Percentiles rank a stretch among this genome's conserved stretches.
Conservation (phyloP, 2,888 invertebrate genomes). For the Halictus ligatus region DNA sequence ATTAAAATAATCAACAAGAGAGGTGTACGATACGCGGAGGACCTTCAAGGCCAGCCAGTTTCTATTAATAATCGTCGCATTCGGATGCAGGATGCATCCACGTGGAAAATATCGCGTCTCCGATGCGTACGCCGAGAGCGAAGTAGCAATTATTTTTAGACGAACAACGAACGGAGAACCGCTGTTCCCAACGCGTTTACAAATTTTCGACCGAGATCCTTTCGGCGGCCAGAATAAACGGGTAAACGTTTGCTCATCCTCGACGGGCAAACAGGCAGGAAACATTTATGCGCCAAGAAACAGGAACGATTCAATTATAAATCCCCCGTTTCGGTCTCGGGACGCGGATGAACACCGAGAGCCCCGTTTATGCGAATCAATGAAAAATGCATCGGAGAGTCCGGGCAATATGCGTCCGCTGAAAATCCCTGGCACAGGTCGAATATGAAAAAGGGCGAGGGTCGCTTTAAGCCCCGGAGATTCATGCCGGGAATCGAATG, state of each 20-base stretch:
- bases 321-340: slow-evolving; percentile 18
- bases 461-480: slow-evolving; percentile 35
- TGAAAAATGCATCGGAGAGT: slow-evolving; percentile 35
- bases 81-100: slow-evolving; percentile 35
- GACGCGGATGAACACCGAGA: background rate
- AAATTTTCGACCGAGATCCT: background rate
- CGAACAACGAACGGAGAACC: background rate
- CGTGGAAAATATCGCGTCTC: slow-evolving; percentile 24
- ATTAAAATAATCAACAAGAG: background rate
- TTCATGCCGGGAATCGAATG: slow-evolving; percentile 40
- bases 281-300: background rate
- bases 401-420: background rate
- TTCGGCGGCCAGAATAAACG: slow-evolving; percentile 3
- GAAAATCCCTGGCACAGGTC: slow-evolving; percentile 20
- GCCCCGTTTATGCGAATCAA: slow-evolving; percentile 30
- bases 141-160: slow-evolving; percentile 35
- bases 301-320: slow-evolving; percentile 29
- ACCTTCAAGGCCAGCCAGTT: background rate
- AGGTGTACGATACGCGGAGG: background rate
- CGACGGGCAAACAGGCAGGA: background rate
- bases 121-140: background rate
- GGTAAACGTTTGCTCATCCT: slow-evolving; percentile 2
- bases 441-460: slow-evolving; percentile 1
- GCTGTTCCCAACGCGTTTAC: slow-evolving; percentile 2
- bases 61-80: slow-evolving; percentile 42